Conservation (phyloP, 2,888 invertebrate species). For the Cephus spinipes region DNA sequence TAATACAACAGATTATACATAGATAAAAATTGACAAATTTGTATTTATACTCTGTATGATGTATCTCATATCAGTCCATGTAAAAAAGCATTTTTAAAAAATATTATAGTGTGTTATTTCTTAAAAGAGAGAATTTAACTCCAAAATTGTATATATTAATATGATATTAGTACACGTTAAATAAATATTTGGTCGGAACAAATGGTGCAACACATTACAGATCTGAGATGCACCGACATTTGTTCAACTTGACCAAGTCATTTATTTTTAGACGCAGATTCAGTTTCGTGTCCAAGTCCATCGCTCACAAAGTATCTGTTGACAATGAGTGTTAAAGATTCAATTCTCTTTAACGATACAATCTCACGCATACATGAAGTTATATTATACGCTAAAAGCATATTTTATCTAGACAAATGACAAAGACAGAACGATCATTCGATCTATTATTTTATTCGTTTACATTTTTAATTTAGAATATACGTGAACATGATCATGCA, state of each 20-base stretch:
- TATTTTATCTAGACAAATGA: background rate
- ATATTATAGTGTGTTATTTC: background rate
- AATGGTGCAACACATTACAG: background rate
- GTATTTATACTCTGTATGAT: background rate
- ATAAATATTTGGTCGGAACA: background rate
- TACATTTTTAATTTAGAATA: background rate
- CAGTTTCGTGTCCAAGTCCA: background rate
- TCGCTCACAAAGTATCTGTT: background rate
- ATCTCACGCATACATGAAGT: background rate
- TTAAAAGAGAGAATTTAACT: background rate
- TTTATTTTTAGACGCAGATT: background rate
- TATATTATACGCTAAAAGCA: background rate
- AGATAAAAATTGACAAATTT: background rate
- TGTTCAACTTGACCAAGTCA: background rate
- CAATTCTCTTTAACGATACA: background rate
- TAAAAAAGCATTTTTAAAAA: background rate
- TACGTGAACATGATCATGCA: constrained; percentile 20
- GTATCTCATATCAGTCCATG: background rate
- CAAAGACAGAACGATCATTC: background rate
- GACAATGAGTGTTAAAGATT: background rate
- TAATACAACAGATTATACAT: background rate
- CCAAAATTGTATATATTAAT: background rate
- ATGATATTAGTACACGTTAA: background rate
- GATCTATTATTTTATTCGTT: background rate
- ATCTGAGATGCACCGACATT: background rate